Conservation (phyloP, 2,113 vertebrate species). For the Phaetusa simplex region DNA sequence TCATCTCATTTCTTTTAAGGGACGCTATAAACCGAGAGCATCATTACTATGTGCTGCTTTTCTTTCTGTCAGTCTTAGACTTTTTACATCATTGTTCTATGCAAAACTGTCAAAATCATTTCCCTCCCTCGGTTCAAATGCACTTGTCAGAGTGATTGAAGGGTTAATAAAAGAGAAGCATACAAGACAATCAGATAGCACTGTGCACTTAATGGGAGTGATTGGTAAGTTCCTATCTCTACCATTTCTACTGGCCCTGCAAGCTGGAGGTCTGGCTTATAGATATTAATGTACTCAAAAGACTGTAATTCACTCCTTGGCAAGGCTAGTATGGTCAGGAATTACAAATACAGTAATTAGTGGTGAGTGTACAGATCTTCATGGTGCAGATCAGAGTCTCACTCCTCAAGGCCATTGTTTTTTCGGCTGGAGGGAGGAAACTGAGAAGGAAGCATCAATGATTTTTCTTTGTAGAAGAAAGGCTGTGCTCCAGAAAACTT, state of each 20-base stretch:
- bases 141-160: conserved; percentile 21
- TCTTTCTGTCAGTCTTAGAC: not conserved
- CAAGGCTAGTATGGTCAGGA: conserved; percentile 9
- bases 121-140: not conserved
- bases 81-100: not conserved
- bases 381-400: not conserved
- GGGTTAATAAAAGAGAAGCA: conserved; percentile 7
- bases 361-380: not conserved
- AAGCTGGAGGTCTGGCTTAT: not conserved
- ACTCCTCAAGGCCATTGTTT: not conserved
- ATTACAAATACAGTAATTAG: conserved; percentile 31
- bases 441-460: not conserved
- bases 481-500: not conserved
- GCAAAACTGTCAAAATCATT: conserved; percentile 1
- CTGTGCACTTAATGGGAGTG: not conserved
- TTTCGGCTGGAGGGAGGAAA: not conserved
- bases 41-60: not conserved
- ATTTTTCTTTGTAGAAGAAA: not conserved
- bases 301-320: conserved; percentile 20
- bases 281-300: conserved; percentile 7
- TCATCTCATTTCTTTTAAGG: not conserved
- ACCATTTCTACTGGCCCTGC: not conserved
- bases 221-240: not conserved
- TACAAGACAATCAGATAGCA: not conserved
- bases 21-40: not conserved